Evolutionary conservation across 92 coral and sea anemone genomes (phyloP).

Genomic region (Actinostola sp.): DNA sequence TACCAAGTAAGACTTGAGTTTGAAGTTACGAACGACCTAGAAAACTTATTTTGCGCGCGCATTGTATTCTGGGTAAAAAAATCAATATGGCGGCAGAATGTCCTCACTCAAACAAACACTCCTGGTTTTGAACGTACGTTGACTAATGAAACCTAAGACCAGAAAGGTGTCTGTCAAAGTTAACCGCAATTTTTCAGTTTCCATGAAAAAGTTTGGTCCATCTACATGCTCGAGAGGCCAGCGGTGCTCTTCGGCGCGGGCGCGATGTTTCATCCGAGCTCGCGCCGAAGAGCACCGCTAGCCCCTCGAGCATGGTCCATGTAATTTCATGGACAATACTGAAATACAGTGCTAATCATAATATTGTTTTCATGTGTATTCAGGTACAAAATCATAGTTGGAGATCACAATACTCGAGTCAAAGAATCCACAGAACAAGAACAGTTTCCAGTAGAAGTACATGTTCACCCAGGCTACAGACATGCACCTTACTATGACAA

Average conservation of each 20-base stretch:
- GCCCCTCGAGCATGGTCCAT: neutral
- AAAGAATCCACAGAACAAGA: conserved; percentile 27
- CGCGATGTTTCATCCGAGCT: too few species aligned
- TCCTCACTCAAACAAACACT: too few species aligned
- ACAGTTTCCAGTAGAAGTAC: conserved; percentile 1
- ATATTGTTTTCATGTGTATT: neutral
- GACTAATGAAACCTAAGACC: too few species aligned
- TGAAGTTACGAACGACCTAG: neutral
- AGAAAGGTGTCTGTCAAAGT: too few species aligned
- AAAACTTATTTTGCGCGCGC: neutral
- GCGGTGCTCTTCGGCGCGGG: too few species aligned
- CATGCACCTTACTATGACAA: conserved; percentile 12
- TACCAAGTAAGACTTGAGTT: neutral
- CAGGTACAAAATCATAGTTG: conserved; percentile 42
- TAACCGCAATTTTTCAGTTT: too few species aligned
- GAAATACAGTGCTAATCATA: neutral
- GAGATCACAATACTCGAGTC: conserved; percentile 31
- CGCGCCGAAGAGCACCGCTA: too few species aligned
- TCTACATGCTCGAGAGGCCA: too few species aligned
- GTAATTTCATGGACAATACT: neutral
- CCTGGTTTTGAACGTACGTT: too few species aligned
- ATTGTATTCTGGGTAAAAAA: too few species aligned
- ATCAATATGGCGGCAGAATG: too few species aligned
- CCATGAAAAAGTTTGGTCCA: too few species aligned
- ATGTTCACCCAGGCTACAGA: conserved; percentile 45